Evolutionary conservation across 2,113 vertebrate species (phyloP).

Genomic region (Pantherophis guttatus): DNA sequence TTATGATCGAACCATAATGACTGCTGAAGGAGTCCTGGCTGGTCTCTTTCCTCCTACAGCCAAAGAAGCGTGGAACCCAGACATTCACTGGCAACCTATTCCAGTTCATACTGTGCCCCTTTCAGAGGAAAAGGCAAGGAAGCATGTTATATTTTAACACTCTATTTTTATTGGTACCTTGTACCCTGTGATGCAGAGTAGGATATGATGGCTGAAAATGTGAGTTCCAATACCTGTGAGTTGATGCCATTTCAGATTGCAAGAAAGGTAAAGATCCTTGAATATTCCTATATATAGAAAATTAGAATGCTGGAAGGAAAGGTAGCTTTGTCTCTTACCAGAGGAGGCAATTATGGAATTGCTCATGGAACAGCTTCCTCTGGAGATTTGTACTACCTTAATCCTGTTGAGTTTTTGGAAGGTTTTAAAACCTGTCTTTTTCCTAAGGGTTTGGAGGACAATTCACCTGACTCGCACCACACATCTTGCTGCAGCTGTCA

Average conservation of each 20-base stretch:
- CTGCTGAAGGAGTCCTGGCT: constrained; percentile 81
- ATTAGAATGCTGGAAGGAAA: not conserved
- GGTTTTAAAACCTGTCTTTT: not conserved
- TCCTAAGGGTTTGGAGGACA: not conserved
- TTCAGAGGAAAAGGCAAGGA: constrained; percentile 76
- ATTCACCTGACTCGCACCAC: too few relatives aligned
- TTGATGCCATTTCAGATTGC: not conserved
- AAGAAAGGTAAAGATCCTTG: not conserved
- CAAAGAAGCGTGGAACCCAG: constrained; percentile 69
- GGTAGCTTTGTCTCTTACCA: too few relatives aligned
- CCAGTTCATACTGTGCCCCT: constrained; percentile 82
- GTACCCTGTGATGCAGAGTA: not conserved
- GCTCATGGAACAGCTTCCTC: not conserved
- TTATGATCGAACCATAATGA: constrained; percentile 90
- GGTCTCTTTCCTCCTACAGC: constrained; percentile 81
- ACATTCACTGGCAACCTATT: constrained; percentile 84
- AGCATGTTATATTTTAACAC: not conserved
- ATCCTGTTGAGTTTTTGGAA: not conserved
- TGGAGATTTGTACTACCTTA: not conserved
- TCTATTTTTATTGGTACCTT: not conserved
- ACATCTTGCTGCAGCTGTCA: too few relatives aligned
- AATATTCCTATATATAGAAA: not conserved
- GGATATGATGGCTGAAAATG: not conserved
- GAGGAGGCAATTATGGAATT: not conserved
- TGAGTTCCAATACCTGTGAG: not conserved